Conservation (phyloP, 2,797 vertebrate genomes). For the Adelosebastes latens region DNA sequence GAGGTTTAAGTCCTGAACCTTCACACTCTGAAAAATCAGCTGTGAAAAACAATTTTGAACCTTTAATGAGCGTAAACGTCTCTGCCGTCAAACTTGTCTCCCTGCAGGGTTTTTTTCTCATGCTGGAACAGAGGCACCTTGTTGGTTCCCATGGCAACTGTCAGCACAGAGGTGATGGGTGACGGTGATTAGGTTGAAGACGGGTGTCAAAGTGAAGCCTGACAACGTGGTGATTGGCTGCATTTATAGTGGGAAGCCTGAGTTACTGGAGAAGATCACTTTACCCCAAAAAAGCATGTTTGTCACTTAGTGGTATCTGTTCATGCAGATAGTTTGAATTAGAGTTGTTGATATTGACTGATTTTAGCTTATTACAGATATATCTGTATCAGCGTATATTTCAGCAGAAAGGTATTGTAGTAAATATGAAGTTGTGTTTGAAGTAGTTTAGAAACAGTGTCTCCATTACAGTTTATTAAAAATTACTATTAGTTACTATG, state of each 20-base stretch:
- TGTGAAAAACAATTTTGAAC: constrained; percentile 16
- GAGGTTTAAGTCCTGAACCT: not conserved
- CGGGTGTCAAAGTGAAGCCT: not conserved
- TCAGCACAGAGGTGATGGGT: constrained; percentile 12
- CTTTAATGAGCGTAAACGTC: constrained; percentile 15
- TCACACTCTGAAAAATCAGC: not conserved
- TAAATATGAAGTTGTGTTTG: not conserved
- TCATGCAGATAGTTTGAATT: not conserved
- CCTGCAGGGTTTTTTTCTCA: constrained; percentile 11
- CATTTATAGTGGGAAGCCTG: not conserved
- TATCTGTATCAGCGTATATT: not conserved
- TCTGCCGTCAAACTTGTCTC: constrained; percentile 1
- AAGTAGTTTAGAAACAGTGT: too few species aligned
- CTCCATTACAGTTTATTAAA: not conserved
- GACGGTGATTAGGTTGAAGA: constrained; percentile 9
- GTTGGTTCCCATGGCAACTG: constrained; percentile 30
- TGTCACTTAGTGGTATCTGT: not conserved
- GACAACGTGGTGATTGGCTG: constrained; percentile 6
- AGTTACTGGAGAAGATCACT: not conserved
- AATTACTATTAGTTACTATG: too few species aligned
- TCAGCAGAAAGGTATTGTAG: not conserved
- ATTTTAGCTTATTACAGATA: not conserved
- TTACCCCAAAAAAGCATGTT: not conserved
- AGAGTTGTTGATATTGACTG: not conserved
- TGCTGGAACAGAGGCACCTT: constrained; percentile 12